These are phyloP conservation scores for Gymnocypris eckloni DNA, from an alignment of 2,797 vertebrate genomes.

Conservation along the genomic window DNA sequence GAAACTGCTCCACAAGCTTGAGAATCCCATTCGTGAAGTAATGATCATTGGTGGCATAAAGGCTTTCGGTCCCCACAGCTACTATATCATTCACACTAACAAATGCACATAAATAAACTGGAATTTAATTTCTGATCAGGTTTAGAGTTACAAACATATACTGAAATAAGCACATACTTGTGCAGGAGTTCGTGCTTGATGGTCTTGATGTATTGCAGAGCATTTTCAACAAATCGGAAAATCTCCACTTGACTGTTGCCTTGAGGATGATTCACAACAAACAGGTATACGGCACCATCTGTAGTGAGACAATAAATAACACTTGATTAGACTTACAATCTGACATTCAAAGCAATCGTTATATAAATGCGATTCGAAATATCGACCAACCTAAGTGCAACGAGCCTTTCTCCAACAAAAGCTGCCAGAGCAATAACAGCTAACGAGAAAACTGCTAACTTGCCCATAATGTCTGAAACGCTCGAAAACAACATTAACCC, in stretches of 20 bases:
- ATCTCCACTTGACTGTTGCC: conserved; percentile 85
- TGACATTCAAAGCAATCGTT: neutral
- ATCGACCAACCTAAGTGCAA: conserved; percentile 69
- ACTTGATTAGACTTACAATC: neutral
- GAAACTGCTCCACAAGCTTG: conserved; percentile 71
- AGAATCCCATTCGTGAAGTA: conserved; percentile 77
- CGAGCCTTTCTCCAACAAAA: conserved; percentile 65
- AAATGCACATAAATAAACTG: neutral
- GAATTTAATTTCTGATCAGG: neutral
- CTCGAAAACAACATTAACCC: neutral
- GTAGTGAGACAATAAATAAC: conserved; percentile 7
- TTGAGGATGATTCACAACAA: conserved; percentile 90
- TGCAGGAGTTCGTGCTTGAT: conserved; percentile 85
- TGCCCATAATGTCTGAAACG: conserved; percentile 49
- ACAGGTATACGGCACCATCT: conserved; percentile 87
- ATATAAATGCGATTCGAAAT: neutral
- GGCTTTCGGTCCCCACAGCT: conserved; percentile 85
- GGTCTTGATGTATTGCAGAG: conserved; percentile 87
- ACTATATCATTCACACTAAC: conserved; percentile 90
- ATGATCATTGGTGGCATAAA: conserved; percentile 92
- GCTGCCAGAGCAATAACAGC: conserved; percentile 62
- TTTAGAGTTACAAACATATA: neutral
- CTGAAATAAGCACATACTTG: conserved; percentile 76
- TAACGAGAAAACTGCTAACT: conserved; percentile 39
- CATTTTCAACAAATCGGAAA: conserved; percentile 84